Percentiles rank a stretch among this genome's conserved stretches.
Evolutionary conservation across 2,888 invertebrate species (phyloP).

Genomic region (Drosophila meridionalis): DNA sequence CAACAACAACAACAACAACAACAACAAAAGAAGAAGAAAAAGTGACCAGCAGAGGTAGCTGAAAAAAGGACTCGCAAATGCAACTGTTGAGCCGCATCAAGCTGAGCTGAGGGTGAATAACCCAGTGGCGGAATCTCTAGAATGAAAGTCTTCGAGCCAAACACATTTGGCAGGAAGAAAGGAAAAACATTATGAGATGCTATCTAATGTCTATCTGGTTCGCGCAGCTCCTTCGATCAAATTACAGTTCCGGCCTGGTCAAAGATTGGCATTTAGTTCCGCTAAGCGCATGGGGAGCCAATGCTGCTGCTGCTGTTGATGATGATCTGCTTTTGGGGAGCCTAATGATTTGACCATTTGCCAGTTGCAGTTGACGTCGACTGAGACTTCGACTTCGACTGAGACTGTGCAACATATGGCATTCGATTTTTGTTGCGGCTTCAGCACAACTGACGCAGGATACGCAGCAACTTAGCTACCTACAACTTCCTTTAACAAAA

Average conservation of each 20-base stretch:
- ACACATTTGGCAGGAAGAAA: slow-evolving; percentile 70
- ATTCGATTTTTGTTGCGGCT: slow-evolving; percentile 53
- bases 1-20: slow-evolving; percentile 19
- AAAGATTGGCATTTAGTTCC: slow-evolving; percentile 75
- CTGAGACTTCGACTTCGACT: neutral
- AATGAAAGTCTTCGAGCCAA: slow-evolving; percentile 35
- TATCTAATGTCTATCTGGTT: slow-evolving; percentile 69
- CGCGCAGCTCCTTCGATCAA: slow-evolving; percentile 69
- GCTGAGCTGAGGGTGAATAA: slow-evolving; percentile 60
- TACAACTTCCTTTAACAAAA: slow-evolving; percentile 52
- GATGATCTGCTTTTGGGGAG: slow-evolving; percentile 29
- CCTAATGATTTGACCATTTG: slow-evolving; percentile 62
- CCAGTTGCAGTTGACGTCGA: slow-evolving; percentile 26
- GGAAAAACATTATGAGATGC: slow-evolving; percentile 51
- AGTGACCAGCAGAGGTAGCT: slow-evolving; percentile 28
- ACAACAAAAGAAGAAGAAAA: slow-evolving; percentile 31
- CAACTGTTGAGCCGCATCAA: slow-evolving; percentile 65
- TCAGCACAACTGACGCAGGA: slow-evolving; percentile 80
- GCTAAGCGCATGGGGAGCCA: slow-evolving; percentile 42
- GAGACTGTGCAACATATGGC: slow-evolving; percentile 70
- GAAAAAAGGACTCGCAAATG: slow-evolving; percentile 56
- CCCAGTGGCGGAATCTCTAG: slow-evolving; percentile 65
- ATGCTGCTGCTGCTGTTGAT: slow-evolving; percentile 2
- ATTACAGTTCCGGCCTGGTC: slow-evolving; percentile 82
- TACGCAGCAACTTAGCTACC: slow-evolving; percentile 72